These are phyloP conservation scores for Coecobrya sp. DNA, from an alignment of 2,888 invertebrate genomes.

Conservation along the genomic window DNA sequence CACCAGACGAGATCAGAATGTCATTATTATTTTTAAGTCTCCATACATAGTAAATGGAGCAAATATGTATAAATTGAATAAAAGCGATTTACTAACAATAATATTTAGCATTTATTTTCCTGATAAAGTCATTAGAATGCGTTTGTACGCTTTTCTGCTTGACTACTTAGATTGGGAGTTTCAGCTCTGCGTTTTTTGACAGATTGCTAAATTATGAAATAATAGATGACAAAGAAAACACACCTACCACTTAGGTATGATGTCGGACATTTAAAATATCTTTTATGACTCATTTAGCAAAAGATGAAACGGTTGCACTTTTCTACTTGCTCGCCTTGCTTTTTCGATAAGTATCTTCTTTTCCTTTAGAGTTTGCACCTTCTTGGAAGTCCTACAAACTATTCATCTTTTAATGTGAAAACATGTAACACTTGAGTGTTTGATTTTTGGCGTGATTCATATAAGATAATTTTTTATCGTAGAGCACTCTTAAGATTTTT, in stretches of 20 bases:
- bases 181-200: not conserved
- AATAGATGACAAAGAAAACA: not conserved
- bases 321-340: not conserved
- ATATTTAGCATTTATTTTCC: too few relatives aligned
- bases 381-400: not conserved
- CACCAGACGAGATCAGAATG: constrained; percentile 33
- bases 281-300: not conserved
- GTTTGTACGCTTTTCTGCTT: not conserved
- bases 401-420: not conserved
- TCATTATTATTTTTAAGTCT: constrained; percentile 23
- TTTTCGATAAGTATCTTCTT: not conserved
- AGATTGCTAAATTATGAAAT: not conserved
- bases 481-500: not conserved
- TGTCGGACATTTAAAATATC: not conserved
- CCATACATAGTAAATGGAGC: not conserved
- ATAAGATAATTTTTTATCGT: not conserved
- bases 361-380: not conserved
- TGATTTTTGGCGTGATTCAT: not conserved
- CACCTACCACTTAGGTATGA: not conserved
- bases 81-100: not conserved
- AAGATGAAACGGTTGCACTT: not conserved
- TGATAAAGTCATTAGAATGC: too few relatives aligned
- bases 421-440: not conserved
- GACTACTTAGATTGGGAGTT: not conserved
- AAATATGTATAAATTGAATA: constrained; percentile 36